phyloP scores from a whole-genome alignment of 2,888 invertebrate species.

The Allygus modestus region DNA sequence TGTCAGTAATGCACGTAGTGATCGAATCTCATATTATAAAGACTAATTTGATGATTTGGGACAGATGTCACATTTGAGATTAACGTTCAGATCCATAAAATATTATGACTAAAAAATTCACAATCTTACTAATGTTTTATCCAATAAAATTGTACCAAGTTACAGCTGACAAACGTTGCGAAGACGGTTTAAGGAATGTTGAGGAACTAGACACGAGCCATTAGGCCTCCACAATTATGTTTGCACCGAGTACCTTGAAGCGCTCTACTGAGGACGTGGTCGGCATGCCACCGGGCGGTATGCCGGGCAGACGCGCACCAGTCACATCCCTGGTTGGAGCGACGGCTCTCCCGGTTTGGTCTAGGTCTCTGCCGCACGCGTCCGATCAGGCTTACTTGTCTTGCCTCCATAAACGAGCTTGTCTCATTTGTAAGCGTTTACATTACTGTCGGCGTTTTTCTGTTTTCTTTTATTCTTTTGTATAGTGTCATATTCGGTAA shows the following conservation, averaged over 20 bases:
- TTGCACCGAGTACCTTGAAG: too few relatives aligned
- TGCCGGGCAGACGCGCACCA: not conserved
- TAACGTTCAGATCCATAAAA: too few relatives aligned
- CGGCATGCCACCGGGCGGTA: not conserved
- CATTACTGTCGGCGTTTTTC: not conserved
- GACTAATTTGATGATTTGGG: too few relatives aligned
- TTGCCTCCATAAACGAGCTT: not conserved
- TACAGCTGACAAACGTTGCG: too few relatives aligned
- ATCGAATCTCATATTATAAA: too few relatives aligned
- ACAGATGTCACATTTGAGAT: too few relatives aligned
- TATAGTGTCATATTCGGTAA: too few relatives aligned
- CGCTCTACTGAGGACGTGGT: not conserved
- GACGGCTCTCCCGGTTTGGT: slow-evolving; percentile 1
- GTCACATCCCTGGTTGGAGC: not conserved
- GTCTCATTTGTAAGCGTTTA: slow-evolving; percentile 26
- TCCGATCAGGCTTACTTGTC: not conserved
- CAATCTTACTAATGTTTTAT: too few relatives aligned
- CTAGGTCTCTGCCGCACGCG: slow-evolving; percentile 3
- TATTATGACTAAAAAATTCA: too few relatives aligned
- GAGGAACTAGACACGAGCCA: not conserved
- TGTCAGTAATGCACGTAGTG: too few relatives aligned
- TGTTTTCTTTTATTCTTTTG: not conserved
- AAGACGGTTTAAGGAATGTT: not conserved
- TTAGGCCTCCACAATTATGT: not conserved
- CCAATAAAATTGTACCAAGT: too few relatives aligned